Conservation (phyloP, 2,113 vertebrate genomes). For the Onychostoma macrolepis region DNA sequence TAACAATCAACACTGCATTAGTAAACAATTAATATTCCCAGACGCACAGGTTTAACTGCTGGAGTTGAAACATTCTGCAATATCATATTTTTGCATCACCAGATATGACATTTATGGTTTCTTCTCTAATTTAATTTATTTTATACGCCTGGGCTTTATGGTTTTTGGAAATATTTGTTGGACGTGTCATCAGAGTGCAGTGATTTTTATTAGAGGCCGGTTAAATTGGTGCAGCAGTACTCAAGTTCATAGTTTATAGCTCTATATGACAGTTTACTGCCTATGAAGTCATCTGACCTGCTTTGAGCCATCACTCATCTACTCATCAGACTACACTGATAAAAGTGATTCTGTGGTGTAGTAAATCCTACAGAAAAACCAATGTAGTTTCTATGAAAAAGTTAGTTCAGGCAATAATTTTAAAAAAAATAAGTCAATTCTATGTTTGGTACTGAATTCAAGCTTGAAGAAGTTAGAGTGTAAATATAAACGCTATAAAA, state of each 20-base stretch:
- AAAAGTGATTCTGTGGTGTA: no score
- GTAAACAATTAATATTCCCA: background rate
- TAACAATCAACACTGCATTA: background rate
- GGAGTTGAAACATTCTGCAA: background rate
- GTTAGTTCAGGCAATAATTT: no score
- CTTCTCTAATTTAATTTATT: background rate
- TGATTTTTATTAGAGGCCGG: background rate
- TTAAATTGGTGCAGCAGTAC: background rate
- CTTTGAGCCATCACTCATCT: background rate
- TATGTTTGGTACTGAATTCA: no score
- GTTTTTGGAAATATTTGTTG: conserved; percentile 6
- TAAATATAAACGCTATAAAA: no score
- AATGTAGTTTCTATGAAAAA: no score
- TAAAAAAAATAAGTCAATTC: no score
- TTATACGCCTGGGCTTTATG: background rate
- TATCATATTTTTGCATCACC: background rate
- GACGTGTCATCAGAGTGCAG: background rate
- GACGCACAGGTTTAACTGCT: no score
- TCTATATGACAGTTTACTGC: background rate
- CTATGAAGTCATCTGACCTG: background rate
- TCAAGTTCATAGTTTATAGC: background rate
- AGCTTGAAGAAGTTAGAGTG: no score
- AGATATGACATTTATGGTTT: background rate
- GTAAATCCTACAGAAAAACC: no score
- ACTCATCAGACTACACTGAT: no score